Evolutionary conservation across 2,113 vertebrate species (phyloP).

Genomic region (Otis tarda): DNA sequence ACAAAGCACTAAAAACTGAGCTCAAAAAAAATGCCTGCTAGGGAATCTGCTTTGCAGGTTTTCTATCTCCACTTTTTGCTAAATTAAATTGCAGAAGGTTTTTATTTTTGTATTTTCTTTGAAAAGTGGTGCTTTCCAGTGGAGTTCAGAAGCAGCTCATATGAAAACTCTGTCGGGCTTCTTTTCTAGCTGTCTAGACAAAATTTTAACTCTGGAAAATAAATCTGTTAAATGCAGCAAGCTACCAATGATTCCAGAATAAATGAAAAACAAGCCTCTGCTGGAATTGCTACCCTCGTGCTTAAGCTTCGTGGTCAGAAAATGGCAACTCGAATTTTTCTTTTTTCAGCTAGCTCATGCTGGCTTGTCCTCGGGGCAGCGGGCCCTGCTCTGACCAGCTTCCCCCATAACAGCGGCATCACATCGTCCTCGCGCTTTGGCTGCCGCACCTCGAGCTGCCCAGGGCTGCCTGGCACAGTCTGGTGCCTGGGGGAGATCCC

Average conservation of each 20-base stretch:
- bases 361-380: neutral
- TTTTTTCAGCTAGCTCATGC: neutral
- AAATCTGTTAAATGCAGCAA: neutral
- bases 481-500: too few relatives aligned
- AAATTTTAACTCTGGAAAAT: neutral
- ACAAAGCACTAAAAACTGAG: neutral
- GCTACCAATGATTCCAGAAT: neutral
- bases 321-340: neutral
- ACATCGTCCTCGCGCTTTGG: neutral
- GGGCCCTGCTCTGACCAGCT: neutral
- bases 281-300: neutral
- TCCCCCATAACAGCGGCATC: neutral
- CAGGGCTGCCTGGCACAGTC: neutral
- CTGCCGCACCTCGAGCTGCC: accelerated
- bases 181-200: slow-evolving; percentile 9
- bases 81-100: neutral
- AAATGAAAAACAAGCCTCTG: neutral
- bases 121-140: neutral
- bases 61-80: neutral
- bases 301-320: slow-evolving; percentile 3
- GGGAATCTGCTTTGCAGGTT: neutral
- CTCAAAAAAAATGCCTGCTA: neutral
- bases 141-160: neutral
- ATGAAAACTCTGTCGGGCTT: neutral
- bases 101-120: neutral